Evolutionary conservation across 2,888 invertebrate species (phyloP), one percentile per base, ranked within the genome.

Genomic region (Andricus curvator): DNA sequence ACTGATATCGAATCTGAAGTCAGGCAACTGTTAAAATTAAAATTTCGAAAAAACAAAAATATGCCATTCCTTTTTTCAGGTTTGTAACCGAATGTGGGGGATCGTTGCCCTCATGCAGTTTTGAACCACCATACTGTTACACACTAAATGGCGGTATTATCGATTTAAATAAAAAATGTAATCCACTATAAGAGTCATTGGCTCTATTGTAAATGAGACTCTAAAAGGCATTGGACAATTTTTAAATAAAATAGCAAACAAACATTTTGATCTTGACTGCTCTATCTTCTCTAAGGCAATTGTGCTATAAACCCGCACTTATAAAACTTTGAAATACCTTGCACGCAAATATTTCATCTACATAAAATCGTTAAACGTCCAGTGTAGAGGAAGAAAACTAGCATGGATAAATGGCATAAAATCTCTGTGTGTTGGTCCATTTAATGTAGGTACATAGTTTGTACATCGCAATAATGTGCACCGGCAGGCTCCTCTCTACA

Each of bases 401-500:
- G 20, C 13, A 33, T 51, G 33, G 20, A 74, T 74, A 74, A 74
- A 51, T 74, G 51, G 74, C 33, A 70, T 51, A 70, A 51, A 48
- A 11, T 74, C n/a, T 51, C 56, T 56, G 33, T 25, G 20, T 33
- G 74, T 74, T 11, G 51, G 20, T 74, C 51, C 56, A 56, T 56
- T 74, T 74, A 74, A 56, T 74, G 74, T 74, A 74, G 56, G n/a
- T 68, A 48, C 68, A 68, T 68, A 68, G 44, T 44, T 48, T 41
- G 44, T 13, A 29, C 29, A 48, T 60, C 74, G 70, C 76, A 82
- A 82, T 83, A 79, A 82, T 81, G 70, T 80, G 77, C 51, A 79
- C 79, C 77, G 78, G 78, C 78, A 79, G 80, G 77, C 66, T 77
- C 78, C 76, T 68, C 78, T 77, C 78, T 84, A 85, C 86, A 84